phyloP scores from a whole-genome alignment of 1,140 invertebrate genomes.

The Bathynomus jamesi region DNA sequence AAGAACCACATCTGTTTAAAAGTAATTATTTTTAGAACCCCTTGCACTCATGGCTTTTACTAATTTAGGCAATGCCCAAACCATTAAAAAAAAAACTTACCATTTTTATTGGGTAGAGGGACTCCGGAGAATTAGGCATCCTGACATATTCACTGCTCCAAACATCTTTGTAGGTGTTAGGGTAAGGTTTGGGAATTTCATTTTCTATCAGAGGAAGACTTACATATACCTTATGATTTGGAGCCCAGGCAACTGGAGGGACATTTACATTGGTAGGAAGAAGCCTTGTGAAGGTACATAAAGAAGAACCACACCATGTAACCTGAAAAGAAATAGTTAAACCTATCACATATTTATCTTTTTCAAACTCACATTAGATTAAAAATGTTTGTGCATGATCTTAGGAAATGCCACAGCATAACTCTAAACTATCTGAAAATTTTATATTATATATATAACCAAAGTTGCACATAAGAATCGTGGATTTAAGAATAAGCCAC shows the following conservation, averaged over 20 bases:
- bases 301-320: not conserved
- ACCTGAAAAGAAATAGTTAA: not conserved
- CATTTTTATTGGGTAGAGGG: not conserved
- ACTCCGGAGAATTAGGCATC: not conserved
- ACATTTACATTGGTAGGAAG: not conserved
- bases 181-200: not conserved
- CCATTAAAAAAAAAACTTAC: not conserved
- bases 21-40: too few species aligned
- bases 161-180: not conserved
- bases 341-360: too few species aligned
- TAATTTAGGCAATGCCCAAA: too few species aligned
- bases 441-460: too few species aligned
- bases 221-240: not conserved
- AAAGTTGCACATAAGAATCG: too few species aligned
- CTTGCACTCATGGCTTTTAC: too few species aligned
- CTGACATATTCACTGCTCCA: not conserved
- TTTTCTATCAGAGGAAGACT: not conserved
- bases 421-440: too few species aligned
- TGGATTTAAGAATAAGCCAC: too few species aligned
- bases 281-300: not conserved
- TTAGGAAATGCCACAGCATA: too few species aligned
- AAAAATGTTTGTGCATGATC: too few species aligned
- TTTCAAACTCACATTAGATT: too few species aligned
- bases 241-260: not conserved
- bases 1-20: too few species aligned